These are phyloP conservation scores for Anodontia alba DNA, from an alignment of 2,888 invertebrate species.

Conservation along the genomic window DNA sequence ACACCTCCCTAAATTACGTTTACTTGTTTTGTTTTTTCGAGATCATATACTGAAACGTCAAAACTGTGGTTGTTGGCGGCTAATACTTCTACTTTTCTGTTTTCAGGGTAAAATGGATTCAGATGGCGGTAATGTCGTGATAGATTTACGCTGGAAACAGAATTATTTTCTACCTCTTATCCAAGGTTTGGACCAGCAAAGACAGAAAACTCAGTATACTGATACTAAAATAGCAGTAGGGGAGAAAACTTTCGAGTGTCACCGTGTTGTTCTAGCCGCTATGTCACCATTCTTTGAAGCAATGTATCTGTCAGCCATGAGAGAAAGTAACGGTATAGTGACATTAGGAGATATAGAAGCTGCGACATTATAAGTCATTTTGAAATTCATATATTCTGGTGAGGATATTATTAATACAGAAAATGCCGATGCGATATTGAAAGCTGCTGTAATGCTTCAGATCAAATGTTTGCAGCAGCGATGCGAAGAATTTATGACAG, in stretches of 20 bases:
- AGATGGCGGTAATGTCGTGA: conserved; percentile 6
- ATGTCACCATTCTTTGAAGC: conserved; percentile 78
- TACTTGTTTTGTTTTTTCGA: too few species aligned
- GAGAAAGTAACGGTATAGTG: conserved; percentile 68
- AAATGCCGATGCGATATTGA: conserved; percentile 90
- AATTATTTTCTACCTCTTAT: conserved; percentile 62
- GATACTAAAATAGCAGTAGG: conserved; percentile 74
- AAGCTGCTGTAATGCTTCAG: conserved; percentile 94
- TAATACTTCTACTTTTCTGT: too few species aligned
- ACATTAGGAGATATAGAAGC: conserved; percentile 87
- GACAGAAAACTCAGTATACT: conserved; percentile 61
- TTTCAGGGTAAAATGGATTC: not conserved
- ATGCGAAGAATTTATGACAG: conserved; percentile 91
- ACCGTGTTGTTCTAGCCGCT: conserved; percentile 76
- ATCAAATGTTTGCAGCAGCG: conserved; percentile 92
- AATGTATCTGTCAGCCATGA: conserved; percentile 74
- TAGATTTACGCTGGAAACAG: conserved; percentile 46
- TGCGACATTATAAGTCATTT: conserved; percentile 90
- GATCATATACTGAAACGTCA: too few species aligned
- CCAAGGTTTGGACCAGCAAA: conserved; percentile 62
- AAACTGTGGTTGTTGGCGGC: too few species aligned
- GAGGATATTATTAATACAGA: conserved; percentile 90
- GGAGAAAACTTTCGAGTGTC: conserved; percentile 70
- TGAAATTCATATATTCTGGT: conserved; percentile 93
- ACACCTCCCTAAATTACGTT: too few species aligned